phyloP scores from a whole-genome alignment of 2,888 invertebrate species.

The Rhamphomyia laevipes region DNA sequence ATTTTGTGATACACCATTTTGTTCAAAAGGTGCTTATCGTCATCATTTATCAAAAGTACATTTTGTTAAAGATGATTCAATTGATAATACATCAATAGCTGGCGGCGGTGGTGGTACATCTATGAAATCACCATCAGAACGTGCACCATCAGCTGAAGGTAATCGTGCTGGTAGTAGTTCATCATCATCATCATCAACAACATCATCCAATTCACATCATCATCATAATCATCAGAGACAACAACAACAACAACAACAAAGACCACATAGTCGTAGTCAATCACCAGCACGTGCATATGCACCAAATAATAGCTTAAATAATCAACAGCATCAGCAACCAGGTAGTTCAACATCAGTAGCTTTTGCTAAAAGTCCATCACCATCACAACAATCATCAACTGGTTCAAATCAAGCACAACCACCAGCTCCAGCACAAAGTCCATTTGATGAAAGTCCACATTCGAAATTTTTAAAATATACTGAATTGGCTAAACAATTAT shows the following conservation, averaged over 20 bases:
- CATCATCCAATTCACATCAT: background rate
- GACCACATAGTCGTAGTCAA: conserved; percentile 10
- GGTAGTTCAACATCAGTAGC: conserved; percentile 16
- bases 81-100: conserved; percentile 28
- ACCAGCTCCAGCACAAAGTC: conserved; percentile 42
- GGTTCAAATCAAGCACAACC: conserved; percentile 16
- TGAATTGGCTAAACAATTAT: conserved; percentile 95
- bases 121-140: conserved; percentile 23
- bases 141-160: conserved; percentile 13
- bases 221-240: background rate
- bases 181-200: background rate
- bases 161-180: conserved; percentile 6
- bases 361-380: conserved; percentile 15
- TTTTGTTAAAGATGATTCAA: conserved; percentile 83
- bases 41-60: conserved; percentile 94
- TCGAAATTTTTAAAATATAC: conserved; percentile 98
- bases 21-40: conserved; percentile 92
- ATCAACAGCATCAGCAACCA: conserved; percentile 22
- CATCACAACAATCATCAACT: conserved; percentile 8
- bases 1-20: conserved; percentile 89
- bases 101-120: conserved; percentile 9
- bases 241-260: conserved; percentile 1
- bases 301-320: background rate
- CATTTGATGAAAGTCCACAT: conserved; percentile 83
- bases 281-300: conserved; percentile 9